These are phyloP conservation scores for Cotesia chilonis DNA, from an alignment of 1,140 invertebrate genomes.

Conservation along the genomic window DNA sequence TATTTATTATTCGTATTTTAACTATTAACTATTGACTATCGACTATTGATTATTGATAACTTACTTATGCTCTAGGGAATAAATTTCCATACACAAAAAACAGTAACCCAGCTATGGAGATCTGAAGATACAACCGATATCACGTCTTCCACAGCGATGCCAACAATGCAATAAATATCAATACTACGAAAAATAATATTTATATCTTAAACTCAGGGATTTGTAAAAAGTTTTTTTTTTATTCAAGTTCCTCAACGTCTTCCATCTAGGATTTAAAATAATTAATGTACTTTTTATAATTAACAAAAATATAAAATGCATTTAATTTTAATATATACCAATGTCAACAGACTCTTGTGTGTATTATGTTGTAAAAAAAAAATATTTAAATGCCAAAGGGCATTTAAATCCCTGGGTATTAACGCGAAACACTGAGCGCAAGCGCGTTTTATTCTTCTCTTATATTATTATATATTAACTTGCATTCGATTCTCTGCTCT, in stretches of 20 bases:
- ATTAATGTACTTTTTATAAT: background rate
- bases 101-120: constrained; percentile 96
- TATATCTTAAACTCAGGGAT: background rate
- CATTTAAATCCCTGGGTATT: constrained; percentile 14
- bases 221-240: background rate
- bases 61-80: constrained; percentile 77
- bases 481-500: background rate
- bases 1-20: constrained; percentile 16
- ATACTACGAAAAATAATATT: background rate
- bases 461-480: constrained; percentile 2
- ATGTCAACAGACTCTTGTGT: constrained; percentile 9
- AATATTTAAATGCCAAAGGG: constrained; percentile 13
- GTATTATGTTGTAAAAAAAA: background rate
- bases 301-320: background rate
- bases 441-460: constrained; percentile 12
- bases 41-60: too few relatives aligned
- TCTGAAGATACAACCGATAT: constrained; percentile 83
- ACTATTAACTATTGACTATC: background rate
- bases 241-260: background rate
- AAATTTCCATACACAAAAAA: constrained; percentile 99
- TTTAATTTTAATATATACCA: constrained; percentile 16
- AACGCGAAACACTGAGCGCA: constrained; percentile 10
- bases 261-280: constrained; percentile 12
- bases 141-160: constrained; percentile 87
- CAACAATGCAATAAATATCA: constrained; percentile 79